A percentile compares a stretch with the other conserved stretches of the same genome.
Conservation (phyloP, 2,888 invertebrate genomes). For the Caradrina kadenii region DNA sequence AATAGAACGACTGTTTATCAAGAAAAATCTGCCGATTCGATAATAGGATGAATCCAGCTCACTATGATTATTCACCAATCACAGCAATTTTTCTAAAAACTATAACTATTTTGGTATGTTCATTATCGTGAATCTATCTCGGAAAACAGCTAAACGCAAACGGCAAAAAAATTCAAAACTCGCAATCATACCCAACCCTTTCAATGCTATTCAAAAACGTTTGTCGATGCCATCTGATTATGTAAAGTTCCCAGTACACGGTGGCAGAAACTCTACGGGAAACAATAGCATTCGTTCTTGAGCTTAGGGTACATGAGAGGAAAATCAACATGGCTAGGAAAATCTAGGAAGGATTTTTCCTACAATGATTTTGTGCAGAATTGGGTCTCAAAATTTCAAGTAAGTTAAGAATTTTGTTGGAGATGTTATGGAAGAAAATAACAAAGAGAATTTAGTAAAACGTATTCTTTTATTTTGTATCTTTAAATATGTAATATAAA, state of each 20-base stretch:
- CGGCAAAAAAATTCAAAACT: slow-evolving; percentile 55
- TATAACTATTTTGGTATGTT: slow-evolving; percentile 10
- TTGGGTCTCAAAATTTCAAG: neutral
- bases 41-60: no score
- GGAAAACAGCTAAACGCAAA: slow-evolving; percentile 18
- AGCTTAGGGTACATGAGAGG: slow-evolving; percentile 39
- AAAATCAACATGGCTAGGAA: slow-evolving; percentile 19
- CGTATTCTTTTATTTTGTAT: no score
- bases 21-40: no score
- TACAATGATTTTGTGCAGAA: neutral
- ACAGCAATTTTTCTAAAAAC: neutral
- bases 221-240: slow-evolving; percentile 67
- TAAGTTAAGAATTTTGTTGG: neutral
- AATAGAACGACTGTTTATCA: no score
- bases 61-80: no score
- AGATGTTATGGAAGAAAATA: neutral
- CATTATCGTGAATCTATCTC: neutral
- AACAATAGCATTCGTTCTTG: slow-evolving; percentile 49
- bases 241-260: slow-evolving; percentile 63
- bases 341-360: slow-evolving; percentile 11
- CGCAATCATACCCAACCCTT: slow-evolving; percentile 49
- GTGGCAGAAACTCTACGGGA: slow-evolving; percentile 42
- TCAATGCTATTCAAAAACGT: slow-evolving; percentile 50
- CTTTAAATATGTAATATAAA: no score
- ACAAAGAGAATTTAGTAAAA: neutral